Percentiles rank a stretch among this genome's conserved stretches.
Evolutionary conservation across 2,888 invertebrate genomes (phyloP).

Genomic region (Cynaeus angustus): DNA sequence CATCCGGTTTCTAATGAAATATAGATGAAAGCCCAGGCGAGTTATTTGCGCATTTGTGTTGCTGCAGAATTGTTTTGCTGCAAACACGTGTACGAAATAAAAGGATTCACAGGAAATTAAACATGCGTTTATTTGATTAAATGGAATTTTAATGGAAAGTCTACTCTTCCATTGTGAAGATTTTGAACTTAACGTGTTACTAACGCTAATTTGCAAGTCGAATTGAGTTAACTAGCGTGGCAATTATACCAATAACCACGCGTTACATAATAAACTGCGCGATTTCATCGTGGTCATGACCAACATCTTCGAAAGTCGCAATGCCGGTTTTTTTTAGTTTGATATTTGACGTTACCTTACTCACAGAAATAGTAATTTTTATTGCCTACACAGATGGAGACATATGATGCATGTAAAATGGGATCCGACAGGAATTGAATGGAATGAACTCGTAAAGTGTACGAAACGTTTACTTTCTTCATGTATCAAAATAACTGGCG

Average conservation of each 20-base stretch:
- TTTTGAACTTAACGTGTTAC: no score
- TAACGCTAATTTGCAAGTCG: no score
- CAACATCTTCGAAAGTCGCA: constrained; percentile 1
- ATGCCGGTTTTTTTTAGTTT: constrained; percentile 6
- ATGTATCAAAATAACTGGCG: constrained; percentile 15
- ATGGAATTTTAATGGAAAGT: background rate
- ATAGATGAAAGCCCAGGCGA: constrained; percentile 18
- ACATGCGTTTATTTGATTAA: constrained; percentile 2
- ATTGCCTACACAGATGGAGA: constrained; percentile 6
- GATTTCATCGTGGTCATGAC: no score
- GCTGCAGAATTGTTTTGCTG: constrained; percentile 10
- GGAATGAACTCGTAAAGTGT: constrained; percentile 29
- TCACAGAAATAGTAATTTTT: constrained; percentile 12
- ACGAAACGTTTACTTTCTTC: constrained; percentile 21
- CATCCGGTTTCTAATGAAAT: constrained; percentile 1
- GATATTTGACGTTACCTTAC: constrained; percentile 23
- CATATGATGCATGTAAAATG: constrained; percentile 27
- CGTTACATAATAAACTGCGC: no score
- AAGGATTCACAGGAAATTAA: constrained; percentile 24
- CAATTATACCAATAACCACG: no score
- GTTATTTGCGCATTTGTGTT: constrained; percentile 1
- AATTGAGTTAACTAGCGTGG: no score
- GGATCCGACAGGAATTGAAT: constrained; percentile 22
- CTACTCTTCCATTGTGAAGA: background rate
- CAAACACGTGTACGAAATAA: constrained; percentile 9